phyloP scores from a whole-genome alignment of 2,888 invertebrate genomes.

The Hydrotaea cyrtoneurina region DNA sequence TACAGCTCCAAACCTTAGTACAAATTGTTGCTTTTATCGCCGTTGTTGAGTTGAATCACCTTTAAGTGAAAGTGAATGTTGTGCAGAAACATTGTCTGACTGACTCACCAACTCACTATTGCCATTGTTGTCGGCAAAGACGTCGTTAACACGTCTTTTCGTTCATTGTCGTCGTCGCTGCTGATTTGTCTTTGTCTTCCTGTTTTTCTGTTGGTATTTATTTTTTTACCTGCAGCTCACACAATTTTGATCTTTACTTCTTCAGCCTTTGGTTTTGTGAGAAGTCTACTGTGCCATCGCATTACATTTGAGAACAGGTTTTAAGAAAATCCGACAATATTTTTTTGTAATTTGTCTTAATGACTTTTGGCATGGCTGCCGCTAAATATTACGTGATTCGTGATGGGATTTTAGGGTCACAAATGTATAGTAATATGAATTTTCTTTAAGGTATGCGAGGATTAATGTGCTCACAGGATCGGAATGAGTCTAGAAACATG shows the following conservation, averaged over 20 bases:
- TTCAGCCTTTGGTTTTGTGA: neutral
- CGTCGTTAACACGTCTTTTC: constrained; percentile 3
- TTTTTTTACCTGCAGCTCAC: constrained; percentile 7
- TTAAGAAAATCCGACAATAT: neutral
- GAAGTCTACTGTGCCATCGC: neutral
- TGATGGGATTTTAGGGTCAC: constrained; percentile 35
- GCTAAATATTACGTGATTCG: neutral
- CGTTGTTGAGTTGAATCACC: constrained; percentile 63
- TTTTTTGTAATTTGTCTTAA: neutral
- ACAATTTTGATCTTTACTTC: neutral
- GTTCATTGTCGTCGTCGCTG: neutral
- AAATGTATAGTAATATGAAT: neutral
- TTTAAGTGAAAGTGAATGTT: constrained; percentile 69
- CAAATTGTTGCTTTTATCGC: constrained; percentile 16
- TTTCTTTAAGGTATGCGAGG: too few relatives aligned
- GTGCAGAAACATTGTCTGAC: constrained; percentile 51
- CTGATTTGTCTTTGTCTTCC: neutral
- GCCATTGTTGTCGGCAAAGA: neutral
- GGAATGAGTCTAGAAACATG: too few relatives aligned
- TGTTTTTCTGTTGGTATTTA: neutral
- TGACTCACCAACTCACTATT: constrained; percentile 15
- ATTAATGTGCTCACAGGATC: too few relatives aligned
- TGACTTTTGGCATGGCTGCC: neutral
- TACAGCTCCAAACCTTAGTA: constrained; percentile 20
- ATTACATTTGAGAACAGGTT: neutral